Conservation (phyloP, 2,888 invertebrate species). For the Nymphalis urticae region DNA sequence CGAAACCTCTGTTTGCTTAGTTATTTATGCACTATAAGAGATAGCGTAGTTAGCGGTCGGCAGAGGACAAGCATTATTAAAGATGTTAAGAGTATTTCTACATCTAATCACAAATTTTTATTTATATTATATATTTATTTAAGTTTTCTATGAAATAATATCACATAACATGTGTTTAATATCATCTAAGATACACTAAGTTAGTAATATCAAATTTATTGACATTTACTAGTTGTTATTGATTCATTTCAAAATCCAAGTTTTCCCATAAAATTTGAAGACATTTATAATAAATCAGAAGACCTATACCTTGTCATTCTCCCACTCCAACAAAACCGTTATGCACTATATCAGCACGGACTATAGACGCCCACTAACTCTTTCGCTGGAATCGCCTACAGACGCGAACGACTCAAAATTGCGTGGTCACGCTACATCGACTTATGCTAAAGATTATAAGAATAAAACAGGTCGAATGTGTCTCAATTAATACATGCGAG, state of each 20-base stretch:
- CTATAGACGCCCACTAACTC: conserved; percentile 54
- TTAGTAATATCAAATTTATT: too few species aligned
- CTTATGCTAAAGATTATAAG: conserved; percentile 33
- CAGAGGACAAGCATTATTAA: too few species aligned
- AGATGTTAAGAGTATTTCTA: too few species aligned
- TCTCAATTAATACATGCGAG: conserved; percentile 39
- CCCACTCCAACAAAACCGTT: conserved; percentile 43
- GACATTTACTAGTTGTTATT: neutral
- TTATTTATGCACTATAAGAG: too few species aligned
- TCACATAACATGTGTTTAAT: too few species aligned
- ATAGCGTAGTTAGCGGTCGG: too few species aligned
- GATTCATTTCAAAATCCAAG: conserved; percentile 2
- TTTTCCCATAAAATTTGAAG: conserved; percentile 17
- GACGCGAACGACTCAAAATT: conserved; percentile 43
- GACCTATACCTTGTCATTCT: conserved; percentile 37
- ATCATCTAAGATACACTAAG: too few species aligned
- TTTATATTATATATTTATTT: too few species aligned
- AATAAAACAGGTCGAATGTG: conserved; percentile 30
- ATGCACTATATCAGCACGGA: conserved; percentile 42
- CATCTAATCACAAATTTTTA: too few species aligned
- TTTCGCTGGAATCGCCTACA: conserved; percentile 55
- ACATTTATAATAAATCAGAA: conserved; percentile 29
- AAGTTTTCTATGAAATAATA: too few species aligned
- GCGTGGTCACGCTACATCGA: conserved; percentile 44
- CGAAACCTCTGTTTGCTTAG: too few species aligned